Percentiles rank a stretch among this genome's conserved stretches.
Conservation (phyloP, 2,797 vertebrate species). For the Eulemur rubriventer region DNA sequence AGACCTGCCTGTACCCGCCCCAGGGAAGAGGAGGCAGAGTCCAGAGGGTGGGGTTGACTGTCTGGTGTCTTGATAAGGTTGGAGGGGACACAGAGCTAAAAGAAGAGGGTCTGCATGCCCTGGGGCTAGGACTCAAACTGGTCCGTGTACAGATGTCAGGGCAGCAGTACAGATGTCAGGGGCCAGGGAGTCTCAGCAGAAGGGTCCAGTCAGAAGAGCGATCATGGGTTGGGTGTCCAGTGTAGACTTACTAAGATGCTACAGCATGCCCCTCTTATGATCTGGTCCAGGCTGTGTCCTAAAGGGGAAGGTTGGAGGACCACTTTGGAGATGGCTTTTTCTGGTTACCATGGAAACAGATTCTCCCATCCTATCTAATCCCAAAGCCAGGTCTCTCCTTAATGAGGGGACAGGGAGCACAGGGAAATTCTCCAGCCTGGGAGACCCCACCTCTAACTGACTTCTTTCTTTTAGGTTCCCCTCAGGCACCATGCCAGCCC, state of each 20-base stretch:
- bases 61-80: conserved; percentile 70
- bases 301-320: conserved; percentile 48
- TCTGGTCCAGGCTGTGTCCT: conserved; percentile 5
- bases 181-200: not conserved
- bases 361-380: conserved; percentile 58
- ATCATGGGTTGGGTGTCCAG: not conserved
- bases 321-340: conserved; percentile 66
- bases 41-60: conserved; percentile 73
- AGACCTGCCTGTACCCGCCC: conserved; percentile 69
- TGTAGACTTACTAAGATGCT: not conserved
- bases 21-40: conserved; percentile 74
- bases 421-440: not conserved
- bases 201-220: not conserved
- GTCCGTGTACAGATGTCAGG: not conserved
- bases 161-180: not conserved
- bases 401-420: not conserved
- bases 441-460: conserved; percentile 45
- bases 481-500: conserved; percentile 70
- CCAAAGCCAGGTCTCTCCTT: conserved; percentile 57
- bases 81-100: conserved; percentile 32
- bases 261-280: not conserved
- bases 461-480: conserved; percentile 70
- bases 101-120: not conserved
- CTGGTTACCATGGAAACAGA: conserved; percentile 74
- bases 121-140: conserved; percentile 5